Percentiles rank a stretch among this genome's conserved stretches.
Conservation (phyloP, 2,113 vertebrate species). For the Cyphomyrus discorhynchus region DNA sequence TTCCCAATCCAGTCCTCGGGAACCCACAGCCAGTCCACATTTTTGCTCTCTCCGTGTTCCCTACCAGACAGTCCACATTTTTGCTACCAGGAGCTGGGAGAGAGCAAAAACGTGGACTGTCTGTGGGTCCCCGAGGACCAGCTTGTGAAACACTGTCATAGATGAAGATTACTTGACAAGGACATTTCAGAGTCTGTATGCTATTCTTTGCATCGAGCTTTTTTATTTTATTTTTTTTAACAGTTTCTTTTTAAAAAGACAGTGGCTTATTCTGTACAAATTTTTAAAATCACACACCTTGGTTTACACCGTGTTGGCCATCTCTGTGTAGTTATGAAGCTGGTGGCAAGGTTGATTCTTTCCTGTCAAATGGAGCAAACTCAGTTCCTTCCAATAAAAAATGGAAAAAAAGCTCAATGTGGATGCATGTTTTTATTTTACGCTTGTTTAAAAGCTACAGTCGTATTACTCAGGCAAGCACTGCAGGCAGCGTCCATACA, state of each 20-base stretch:
- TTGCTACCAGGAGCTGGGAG: not conserved
- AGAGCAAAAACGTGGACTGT: not conserved
- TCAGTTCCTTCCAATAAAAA: slow-evolving; percentile 83
- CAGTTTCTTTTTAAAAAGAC: slow-evolving; percentile 97
- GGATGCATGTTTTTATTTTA: not conserved
- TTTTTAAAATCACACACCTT: slow-evolving; percentile 69
- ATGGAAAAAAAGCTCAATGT: slow-evolving; percentile 32
- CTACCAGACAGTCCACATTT: not conserved
- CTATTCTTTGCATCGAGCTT: slow-evolving; percentile 54
- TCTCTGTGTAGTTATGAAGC: slow-evolving; percentile 77
- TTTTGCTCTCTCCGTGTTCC: not conserved
- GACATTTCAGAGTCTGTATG: slow-evolving; percentile 34
- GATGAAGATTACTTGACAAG: slow-evolving; percentile 17
- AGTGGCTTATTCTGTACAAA: slow-evolving; percentile 82
- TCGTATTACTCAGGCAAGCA: slow-evolving; percentile 1
- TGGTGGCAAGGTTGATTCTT: slow-evolving; percentile 77
- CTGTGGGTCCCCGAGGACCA: not conserved
- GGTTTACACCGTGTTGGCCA: slow-evolving; percentile 63
- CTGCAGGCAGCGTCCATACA: not conserved
- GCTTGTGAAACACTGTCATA: not conserved
- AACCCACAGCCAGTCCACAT: not conserved
- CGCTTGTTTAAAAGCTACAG: slow-evolving; percentile 8
- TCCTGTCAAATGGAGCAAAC: slow-evolving; percentile 75
- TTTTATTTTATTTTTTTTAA: slow-evolving; percentile 54
- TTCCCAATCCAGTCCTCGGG: not conserved